Evolutionary conservation across 2,797 vertebrate species (phyloP), one percentile per base, ranked within the genome.

Genomic region (Bovichtus diacanthus): DNA sequence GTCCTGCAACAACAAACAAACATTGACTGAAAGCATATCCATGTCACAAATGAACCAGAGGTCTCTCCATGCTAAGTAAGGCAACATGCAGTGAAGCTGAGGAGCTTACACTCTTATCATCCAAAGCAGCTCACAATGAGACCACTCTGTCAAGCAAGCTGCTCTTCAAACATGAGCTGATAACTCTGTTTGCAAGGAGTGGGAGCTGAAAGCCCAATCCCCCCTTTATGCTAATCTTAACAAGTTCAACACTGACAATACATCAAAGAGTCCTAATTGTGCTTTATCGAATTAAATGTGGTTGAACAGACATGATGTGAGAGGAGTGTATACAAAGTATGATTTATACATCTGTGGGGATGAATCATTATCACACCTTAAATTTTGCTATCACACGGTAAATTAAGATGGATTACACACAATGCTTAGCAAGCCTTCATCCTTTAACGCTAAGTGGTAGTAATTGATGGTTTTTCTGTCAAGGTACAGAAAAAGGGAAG

Each of bases 111-210:
- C 61, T 69, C 83, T 90, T 87, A 92, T 93, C 90, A 72, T 50
- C 69, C 68, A 39, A 59, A 74, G 75, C 82, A 62, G 85, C 78
- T 70, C 76, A 83, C 83, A 62, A 83, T 78, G 80, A 91, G 82
- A 78, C 68, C 76, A 81, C 78, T 88, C 83, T 79, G 88, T 90
- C 87, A 81, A 50, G 59, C 84, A 79, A 29, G 74, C 80, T 80
- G 83, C 80, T 93, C 82, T 85, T 92, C 87, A 93, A 92, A 94
- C 92, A 92, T 1, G 38, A 82, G 88, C 91, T 69, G 88, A 90
- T 93, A 92, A 91, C 82, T 90, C 31, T 92, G 89, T 93, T 92
- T 92, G 84, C 80, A 63, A 81, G 78, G 78, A 85, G 66, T 4
- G 36, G 50, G 62, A 82, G 74, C 83, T 80, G 74, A 88, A 89